Base-by-base conservation (phyloP, 2,797 vertebrate species). In the Micromesistius poutassou region DNA sequence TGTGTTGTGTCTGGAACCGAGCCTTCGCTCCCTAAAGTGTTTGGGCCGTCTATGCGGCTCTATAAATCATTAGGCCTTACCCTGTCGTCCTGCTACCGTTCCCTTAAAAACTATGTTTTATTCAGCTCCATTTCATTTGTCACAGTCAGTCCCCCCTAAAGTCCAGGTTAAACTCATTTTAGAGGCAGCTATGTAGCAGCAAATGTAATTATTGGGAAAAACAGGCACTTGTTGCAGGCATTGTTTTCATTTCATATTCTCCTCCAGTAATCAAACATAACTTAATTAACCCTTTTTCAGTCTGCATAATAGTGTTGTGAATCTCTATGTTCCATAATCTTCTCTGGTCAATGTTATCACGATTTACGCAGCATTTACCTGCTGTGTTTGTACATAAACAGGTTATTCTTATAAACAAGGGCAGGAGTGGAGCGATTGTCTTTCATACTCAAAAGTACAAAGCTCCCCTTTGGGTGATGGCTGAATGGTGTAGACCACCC, bases 51-150 rank as follows among this genome's bases (percentile, higher is more conserved):
- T n/a, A 4, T 46, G 84, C 80, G 78, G 72, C 86, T 84, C 88
- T 92, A 95, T 94, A 94, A 95, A 95, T 95, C 94, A 94, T 87
- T 73, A 84, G 83, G 74, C 81, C 84, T 74, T 86, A 84, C 92
- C 87, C 91, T 94, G 93, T 94, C 94, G 93, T 46, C 19, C 84
- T 91, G 80, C 82, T 82, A 80, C 83, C 81, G 50, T 83, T 83
- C 84, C 90, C 85, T 93, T 94, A 92, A 93, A 94, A 94, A 92
- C 82, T 89, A 88, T 79, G 80, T 88, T 94, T 94, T 93, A 92
- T 91, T 94, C 90, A 93, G 87, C 94, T 92, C 94, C 91, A 93
- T 94, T 92, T 93, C 85, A 94, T 94, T 94, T 94, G 93, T 94
- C 93, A 91, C 86, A 90, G 91, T 91, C 88, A 80, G 92, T 94